Conservation (phyloP, 2,113 vertebrate species). For the Pedionomus torquatus region DNA sequence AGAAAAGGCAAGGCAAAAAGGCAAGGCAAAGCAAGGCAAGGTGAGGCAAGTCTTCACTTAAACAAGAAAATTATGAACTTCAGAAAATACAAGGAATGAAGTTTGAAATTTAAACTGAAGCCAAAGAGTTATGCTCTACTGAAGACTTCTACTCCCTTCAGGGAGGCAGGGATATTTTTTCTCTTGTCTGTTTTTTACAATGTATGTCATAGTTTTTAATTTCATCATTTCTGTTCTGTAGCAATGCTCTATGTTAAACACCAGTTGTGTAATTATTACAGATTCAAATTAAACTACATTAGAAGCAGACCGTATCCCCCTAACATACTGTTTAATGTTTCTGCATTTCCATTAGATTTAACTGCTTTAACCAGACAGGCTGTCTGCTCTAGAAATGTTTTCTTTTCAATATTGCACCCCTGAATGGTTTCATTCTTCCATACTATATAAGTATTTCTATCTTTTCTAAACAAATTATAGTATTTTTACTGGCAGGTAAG, state of each 20-base stretch:
- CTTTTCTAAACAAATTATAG: neutral
- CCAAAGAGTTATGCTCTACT: neutral
- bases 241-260: neutral
- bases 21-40: neutral
- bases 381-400: neutral
- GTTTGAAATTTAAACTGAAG: neutral
- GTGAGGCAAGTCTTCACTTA: too few relatives aligned
- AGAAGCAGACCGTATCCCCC: neutral
- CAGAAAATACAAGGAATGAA: neutral
- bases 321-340: neutral
- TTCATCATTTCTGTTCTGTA: neutral
- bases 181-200: accelerated
- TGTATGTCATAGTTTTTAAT: neutral
- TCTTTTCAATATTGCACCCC: neutral
- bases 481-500: neutral
- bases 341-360: neutral
- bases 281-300: neutral
- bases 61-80: neutral
- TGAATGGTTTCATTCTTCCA: neutral
- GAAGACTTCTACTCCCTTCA: neutral
- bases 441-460: neutral
- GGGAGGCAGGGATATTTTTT: accelerated
- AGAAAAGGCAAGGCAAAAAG: neutral
- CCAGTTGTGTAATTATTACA: neutral
- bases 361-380: neutral